phyloP scores from a whole-genome alignment of 2,888 invertebrate genomes.

The Drosophila fulvimacula region DNA sequence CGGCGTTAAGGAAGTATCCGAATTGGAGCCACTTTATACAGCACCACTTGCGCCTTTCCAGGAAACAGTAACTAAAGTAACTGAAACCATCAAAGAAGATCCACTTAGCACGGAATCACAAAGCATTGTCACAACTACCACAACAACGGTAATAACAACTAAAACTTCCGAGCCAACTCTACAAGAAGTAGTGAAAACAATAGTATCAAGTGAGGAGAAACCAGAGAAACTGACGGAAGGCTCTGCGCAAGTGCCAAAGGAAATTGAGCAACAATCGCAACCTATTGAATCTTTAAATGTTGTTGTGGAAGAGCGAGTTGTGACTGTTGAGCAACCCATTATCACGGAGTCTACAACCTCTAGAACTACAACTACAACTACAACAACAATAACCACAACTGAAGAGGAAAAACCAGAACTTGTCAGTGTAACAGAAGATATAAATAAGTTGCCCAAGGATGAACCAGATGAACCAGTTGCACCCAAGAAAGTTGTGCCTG shows the following conservation, averaged over 20 bases:
- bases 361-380: conserved; percentile 56
- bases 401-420: conserved; percentile 40
- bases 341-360: conserved; percentile 50
- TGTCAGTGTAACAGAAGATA: conserved; percentile 26
- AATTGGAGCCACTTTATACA: conserved; percentile 59
- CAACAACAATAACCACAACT: conserved; percentile 45
- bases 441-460: conserved; percentile 7
- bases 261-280: conserved; percentile 17
- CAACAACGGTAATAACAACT: conserved; percentile 60
- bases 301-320: conserved; percentile 39
- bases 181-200: conserved; percentile 22
- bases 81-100: conserved; percentile 47
- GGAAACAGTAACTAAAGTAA: conserved; percentile 19
- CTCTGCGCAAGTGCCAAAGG: conserved; percentile 18
- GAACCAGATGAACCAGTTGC: conserved; percentile 2
- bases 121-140: conserved; percentile 50
- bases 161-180: conserved; percentile 37
- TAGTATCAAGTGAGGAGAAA: conserved; percentile 18
- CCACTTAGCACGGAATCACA: conserved; percentile 44
- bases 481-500: conserved; percentile 5
- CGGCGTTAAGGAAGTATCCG: conserved; percentile 31
- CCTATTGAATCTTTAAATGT: conserved; percentile 12
- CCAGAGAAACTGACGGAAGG: conserved; percentile 32
- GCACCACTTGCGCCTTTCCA: conserved; percentile 64
- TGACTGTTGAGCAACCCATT: conserved; percentile 56